These are phyloP conservation scores for Leptogaster cylindrica DNA, from an alignment of 2,888 invertebrate genomes.

Conservation along the genomic window DNA sequence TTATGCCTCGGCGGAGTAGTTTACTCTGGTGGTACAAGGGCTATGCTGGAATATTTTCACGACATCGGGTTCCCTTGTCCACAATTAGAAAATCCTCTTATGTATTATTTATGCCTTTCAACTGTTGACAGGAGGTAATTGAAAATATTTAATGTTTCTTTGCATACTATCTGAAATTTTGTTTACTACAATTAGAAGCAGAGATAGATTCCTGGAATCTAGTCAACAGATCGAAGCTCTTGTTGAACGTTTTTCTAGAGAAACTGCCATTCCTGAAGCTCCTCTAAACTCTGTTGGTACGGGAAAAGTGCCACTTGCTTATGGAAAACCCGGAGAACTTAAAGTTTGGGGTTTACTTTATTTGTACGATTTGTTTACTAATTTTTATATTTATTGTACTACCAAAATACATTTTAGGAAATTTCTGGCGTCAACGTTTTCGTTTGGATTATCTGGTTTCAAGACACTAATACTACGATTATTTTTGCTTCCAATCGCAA, in stretches of 20 bases:
- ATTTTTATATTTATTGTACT: not conserved
- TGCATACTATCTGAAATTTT: conserved; percentile 39
- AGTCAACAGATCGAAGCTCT: conserved; percentile 91
- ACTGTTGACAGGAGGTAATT: conserved; percentile 66
- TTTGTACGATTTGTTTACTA: conserved; percentile 61
- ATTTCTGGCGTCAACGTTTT: conserved; percentile 78
- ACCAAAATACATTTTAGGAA: conserved; percentile 66
- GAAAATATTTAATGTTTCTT: not conserved
- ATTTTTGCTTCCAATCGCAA: conserved; percentile 76
- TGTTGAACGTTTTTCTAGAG: conserved; percentile 88
- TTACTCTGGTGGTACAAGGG: conserved; percentile 87
- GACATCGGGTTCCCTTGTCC: conserved; percentile 97
- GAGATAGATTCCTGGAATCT: conserved; percentile 91
- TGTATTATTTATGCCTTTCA: conserved; percentile 83
- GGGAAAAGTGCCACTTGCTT: conserved; percentile 76
- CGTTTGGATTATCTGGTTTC: conserved; percentile 76
- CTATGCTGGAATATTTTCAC: conserved; percentile 93
- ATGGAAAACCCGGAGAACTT: conserved; percentile 74
- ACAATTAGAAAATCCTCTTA: conserved; percentile 94
- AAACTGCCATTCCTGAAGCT: conserved; percentile 73
- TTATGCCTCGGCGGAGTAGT: conserved; percentile 91
- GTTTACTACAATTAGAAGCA: conserved; percentile 64
- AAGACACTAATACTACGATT: conserved; percentile 78
- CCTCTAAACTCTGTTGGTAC: conserved; percentile 66
- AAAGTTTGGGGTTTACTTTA: conserved; percentile 74